Conservation (phyloP, 2,113 vertebrate genomes). For the Antidorcas marsupialis region DNA sequence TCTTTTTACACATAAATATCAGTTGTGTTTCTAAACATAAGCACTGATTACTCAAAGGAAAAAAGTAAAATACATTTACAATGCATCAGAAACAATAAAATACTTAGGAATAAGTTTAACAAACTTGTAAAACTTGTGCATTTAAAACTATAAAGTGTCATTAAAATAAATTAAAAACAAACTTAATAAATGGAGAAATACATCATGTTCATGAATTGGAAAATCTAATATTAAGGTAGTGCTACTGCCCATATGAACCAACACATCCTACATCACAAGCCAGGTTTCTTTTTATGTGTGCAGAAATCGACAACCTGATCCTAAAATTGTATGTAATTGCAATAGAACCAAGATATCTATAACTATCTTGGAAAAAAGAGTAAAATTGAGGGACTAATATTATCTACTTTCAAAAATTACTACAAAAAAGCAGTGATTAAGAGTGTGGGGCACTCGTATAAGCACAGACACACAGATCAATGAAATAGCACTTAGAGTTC, state of each 20-base stretch:
- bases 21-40: background rate
- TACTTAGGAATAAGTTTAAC: background rate
- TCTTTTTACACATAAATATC: background rate
- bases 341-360: background rate
- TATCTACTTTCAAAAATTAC: background rate
- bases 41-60: background rate
- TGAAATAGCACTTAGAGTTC: background rate
- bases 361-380: background rate
- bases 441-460: background rate
- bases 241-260: background rate
- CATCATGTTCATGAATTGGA: background rate
- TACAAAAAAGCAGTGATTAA: background rate
- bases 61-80: background rate
- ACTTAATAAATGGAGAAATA: background rate
- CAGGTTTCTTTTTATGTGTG: background rate
- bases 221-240: background rate
- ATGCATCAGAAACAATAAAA: background rate
- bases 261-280: background rate
- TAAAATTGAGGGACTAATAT: background rate
- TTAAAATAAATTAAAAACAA: background rate
- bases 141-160: background rate
- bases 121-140: background rate
- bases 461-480: background rate
- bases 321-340: background rate
- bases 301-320: background rate